Percentiles rank a stretch among this genome's conserved stretches.
Evolutionary conservation across 1,140 invertebrate species (phyloP).

Genomic region (Eumeta japonica): DNA sequence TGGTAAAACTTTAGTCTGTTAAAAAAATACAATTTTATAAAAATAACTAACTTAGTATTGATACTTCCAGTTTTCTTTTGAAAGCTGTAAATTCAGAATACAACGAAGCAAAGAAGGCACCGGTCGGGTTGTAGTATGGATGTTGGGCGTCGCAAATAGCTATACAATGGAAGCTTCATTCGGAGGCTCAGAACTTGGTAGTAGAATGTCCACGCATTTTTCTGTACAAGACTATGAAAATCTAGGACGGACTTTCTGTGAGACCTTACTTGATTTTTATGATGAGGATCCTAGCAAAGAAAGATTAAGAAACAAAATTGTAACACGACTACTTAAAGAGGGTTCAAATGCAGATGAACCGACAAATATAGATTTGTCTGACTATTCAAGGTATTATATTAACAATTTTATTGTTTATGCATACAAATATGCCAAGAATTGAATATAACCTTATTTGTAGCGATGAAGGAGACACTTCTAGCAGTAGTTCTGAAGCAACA

Average conservation of each 20-base stretch:
- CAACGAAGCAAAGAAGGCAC: constrained; percentile 92
- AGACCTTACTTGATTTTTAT: constrained; percentile 87
- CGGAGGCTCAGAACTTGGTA: constrained; percentile 79
- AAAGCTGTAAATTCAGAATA: constrained; percentile 90
- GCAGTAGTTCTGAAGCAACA: constrained; percentile 59
- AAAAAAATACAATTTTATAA: background rate
- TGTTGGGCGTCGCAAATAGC: constrained; percentile 89
- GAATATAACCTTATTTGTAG: constrained; percentile 40
- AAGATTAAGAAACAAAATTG: constrained; percentile 74
- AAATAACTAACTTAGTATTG: too few relatives aligned
- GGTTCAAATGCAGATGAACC: constrained; percentile 86
- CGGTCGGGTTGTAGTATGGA: constrained; percentile 89
- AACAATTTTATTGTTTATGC: constrained; percentile 5
- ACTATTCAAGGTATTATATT: constrained; percentile 74
- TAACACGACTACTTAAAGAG: constrained; percentile 74
- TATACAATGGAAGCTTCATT: constrained; percentile 95
- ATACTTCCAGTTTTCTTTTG: constrained; percentile 85
- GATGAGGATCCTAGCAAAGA: constrained; percentile 86
- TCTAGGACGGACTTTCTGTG: constrained; percentile 86
- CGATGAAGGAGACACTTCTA: constrained; percentile 76
- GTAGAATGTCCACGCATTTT: constrained; percentile 85
- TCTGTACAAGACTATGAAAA: constrained; percentile 67
- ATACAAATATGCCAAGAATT: constrained; percentile 6
- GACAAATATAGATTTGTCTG: constrained; percentile 78
- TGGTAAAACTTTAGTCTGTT: background rate